Evolutionary conservation across 1,140 invertebrate species (phyloP).

Genomic region (Caenorhabditis tropicalis): DNA sequence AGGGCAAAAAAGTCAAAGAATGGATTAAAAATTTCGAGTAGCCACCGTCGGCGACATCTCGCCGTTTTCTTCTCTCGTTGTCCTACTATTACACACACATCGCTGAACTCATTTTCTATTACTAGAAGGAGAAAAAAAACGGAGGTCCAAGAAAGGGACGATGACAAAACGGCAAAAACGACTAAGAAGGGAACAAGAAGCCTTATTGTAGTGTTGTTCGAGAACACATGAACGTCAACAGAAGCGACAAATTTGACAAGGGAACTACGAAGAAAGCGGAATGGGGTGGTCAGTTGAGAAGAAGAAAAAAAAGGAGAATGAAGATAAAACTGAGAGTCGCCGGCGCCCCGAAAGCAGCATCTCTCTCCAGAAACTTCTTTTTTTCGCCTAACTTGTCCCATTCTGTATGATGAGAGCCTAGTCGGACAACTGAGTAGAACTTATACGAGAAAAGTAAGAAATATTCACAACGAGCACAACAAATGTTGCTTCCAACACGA

Average conservation of each 20-base stretch:
- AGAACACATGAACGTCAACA: neutral
- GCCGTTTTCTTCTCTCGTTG: neutral
- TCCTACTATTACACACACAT: slow-evolving; percentile 29
- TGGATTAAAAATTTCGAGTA: slow-evolving; percentile 33
- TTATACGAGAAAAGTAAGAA: neutral
- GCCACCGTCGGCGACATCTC: neutral
- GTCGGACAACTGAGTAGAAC: too few species aligned
- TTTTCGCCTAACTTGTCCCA: neutral
- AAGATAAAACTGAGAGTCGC: slow-evolving; percentile 16
- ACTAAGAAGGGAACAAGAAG: neutral
- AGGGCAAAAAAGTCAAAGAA: slow-evolving; percentile 12
- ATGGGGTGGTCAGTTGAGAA: neutral
- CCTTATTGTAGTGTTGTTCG: too few species aligned
- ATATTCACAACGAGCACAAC: neutral
- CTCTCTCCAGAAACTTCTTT: neutral
- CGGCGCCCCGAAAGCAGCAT: neutral
- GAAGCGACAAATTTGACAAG: slow-evolving; percentile 33
- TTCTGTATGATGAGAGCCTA: neutral
- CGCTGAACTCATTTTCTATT: slow-evolving; percentile 40
- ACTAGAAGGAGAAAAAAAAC: neutral
- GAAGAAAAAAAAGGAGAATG: slow-evolving; percentile 5
- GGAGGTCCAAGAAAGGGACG: neutral
- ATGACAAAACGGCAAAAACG: neutral
- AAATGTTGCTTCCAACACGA: too few species aligned
- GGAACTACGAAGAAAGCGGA: neutral